Conservation (phyloP, 2,797 vertebrate species). For the Vireo griseus region DNA sequence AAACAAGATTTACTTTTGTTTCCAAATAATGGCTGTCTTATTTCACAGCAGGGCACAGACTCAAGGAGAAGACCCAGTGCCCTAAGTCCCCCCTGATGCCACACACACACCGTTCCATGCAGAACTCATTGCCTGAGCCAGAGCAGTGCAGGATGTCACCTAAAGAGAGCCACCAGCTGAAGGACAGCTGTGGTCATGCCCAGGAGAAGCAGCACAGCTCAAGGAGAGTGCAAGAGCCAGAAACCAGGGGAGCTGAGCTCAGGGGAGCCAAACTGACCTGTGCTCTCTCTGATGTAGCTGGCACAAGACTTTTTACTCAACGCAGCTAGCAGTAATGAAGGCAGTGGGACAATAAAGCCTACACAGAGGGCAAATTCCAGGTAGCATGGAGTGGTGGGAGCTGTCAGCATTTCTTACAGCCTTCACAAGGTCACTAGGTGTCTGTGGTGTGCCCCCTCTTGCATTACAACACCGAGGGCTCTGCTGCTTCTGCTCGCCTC, state of each 20-base stretch:
- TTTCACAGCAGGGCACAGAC: accelerated
- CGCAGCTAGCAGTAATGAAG: not conserved
- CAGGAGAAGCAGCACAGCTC: not conserved
- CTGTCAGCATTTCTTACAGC: not conserved
- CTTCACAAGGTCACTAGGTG: not conserved
- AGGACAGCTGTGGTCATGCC: not conserved
- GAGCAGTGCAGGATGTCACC: not conserved
- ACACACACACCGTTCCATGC: not conserved
- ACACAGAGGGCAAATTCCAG: not conserved
- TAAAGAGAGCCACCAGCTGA: not conserved
- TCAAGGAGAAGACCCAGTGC: not conserved
- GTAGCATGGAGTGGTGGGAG: not conserved
- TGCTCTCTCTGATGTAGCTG: not conserved
- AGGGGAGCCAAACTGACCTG: not conserved
- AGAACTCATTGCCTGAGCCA: not conserved
- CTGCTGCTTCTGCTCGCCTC: not conserved
- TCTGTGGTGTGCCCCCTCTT: not conserved
- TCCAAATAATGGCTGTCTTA: not conserved
- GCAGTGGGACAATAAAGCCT: not conserved
- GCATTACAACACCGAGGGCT: not conserved
- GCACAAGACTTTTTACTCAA: not conserved
- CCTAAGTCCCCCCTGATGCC: accelerated
- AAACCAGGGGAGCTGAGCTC: not conserved
- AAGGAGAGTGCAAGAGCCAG: not conserved
- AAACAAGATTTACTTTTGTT: not conserved